phyloP scores from a whole-genome alignment of 2,888 invertebrate species.

The Trisateles emortualis region DNA sequence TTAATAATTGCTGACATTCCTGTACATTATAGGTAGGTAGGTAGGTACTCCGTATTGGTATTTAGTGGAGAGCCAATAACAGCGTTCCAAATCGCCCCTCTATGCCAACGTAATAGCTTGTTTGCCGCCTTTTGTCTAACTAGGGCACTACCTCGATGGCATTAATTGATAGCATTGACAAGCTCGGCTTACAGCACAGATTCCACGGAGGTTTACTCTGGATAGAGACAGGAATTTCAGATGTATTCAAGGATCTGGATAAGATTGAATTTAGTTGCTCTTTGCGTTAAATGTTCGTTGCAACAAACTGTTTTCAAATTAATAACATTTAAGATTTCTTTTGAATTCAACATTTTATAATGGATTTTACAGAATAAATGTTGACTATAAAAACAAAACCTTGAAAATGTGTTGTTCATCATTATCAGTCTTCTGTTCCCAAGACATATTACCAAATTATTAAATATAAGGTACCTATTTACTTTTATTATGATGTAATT shows the following conservation, averaged over 20 bases:
- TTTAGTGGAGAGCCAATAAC: slow-evolving; percentile 56
- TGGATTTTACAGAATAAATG: slow-evolving; percentile 23
- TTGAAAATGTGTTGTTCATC: slow-evolving; percentile 28
- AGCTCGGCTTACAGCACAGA: slow-evolving; percentile 57
- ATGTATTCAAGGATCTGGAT: slow-evolving; percentile 41
- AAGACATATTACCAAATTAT: too few species aligned
- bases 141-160: slow-evolving; percentile 73
- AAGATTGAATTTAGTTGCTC: slow-evolving; percentile 31
- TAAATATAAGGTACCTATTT: too few species aligned
- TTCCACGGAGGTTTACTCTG: slow-evolving; percentile 49
- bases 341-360: slow-evolving; percentile 25
- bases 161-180: slow-evolving; percentile 80
- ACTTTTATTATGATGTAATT: too few species aligned
- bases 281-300: slow-evolving; percentile 25
- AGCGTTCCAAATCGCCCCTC: slow-evolving; percentile 56
- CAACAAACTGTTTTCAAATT: slow-evolving; percentile 12
- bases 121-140: slow-evolving; percentile 72
- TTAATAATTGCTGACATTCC: slow-evolving; percentile 35
- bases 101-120: slow-evolving; percentile 63
- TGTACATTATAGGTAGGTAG: slow-evolving; percentile 3
- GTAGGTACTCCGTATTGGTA: slow-evolving; percentile 42
- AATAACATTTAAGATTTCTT: slow-evolving; percentile 13
- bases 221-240: slow-evolving; percentile 45
- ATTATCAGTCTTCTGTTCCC: too few species aligned
- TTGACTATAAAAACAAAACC: slow-evolving; percentile 14